Conservation (phyloP, 2,113 vertebrate genomes). For the Ascaphus truei region DNA sequence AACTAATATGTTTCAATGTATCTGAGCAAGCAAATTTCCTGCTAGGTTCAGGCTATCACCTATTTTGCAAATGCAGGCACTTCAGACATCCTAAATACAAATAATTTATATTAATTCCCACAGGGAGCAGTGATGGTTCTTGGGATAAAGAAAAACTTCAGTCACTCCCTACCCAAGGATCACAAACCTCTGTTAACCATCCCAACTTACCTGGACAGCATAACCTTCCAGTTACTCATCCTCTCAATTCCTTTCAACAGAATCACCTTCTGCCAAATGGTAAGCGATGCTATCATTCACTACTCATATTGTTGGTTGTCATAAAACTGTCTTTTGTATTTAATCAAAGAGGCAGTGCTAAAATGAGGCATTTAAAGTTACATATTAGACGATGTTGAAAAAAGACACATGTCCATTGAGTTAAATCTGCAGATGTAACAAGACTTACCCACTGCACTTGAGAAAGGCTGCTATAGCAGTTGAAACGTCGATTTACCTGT, state of each 20-base stretch:
- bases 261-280: slow-evolving; percentile 67
- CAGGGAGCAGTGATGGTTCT: slow-evolving; percentile 71
- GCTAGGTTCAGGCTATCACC: slow-evolving; percentile 30
- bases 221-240: slow-evolving; percentile 63
- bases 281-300: slow-evolving; percentile 59
- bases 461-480: too few species aligned
- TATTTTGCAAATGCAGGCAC: slow-evolving; percentile 47
- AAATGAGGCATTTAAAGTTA: too few species aligned
- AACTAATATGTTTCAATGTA: too few species aligned
- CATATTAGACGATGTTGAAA: too few species aligned
- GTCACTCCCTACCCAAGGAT: slow-evolving; percentile 56
- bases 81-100: slow-evolving; percentile 46
- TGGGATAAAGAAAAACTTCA: slow-evolving; percentile 67
- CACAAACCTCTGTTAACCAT: slow-evolving; percentile 59
- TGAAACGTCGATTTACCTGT: too few species aligned
- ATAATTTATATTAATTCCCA: slow-evolving; percentile 66
- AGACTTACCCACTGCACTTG: too few species aligned
- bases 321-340: slow-evolving; percentile 33
- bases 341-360: slow-evolving; percentile 40
- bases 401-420: too few species aligned
- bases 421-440: too few species aligned
- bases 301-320: slow-evolving; percentile 45
- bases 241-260: slow-evolving; percentile 67
- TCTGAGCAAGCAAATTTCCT: neutral
- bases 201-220: slow-evolving; percentile 56